Conservation (phyloP, 2,797 vertebrate species). For the Buphagus erythrorhynchus region DNA sequence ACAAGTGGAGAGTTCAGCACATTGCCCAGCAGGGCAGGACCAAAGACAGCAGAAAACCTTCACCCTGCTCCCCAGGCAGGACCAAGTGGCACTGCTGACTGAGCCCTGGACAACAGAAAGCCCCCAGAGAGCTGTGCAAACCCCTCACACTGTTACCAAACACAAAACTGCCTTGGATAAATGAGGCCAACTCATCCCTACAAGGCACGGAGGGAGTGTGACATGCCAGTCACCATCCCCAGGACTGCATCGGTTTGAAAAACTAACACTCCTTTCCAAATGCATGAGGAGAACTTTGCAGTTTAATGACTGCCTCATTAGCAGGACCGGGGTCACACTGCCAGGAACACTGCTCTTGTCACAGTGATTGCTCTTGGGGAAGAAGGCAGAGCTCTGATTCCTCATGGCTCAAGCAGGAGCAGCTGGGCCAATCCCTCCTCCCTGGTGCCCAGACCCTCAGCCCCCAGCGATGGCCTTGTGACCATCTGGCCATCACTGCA, state of each 20-base stretch:
- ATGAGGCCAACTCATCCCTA: background rate
- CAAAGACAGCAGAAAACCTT: fast-evolving
- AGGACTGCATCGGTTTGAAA: background rate
- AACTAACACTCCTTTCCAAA: background rate
- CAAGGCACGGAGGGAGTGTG: background rate
- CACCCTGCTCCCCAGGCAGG: background rate
- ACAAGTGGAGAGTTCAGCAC: fast-evolving
- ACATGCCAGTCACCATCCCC: background rate
- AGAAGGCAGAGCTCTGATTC: background rate
- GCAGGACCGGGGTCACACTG: background rate
- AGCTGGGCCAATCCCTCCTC: background rate
- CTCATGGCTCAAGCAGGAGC: background rate
- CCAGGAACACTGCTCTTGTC: background rate
- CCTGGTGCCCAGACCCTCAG: background rate
- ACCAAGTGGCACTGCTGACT: background rate
- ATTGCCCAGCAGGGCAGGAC: background rate
- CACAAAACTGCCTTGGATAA: background rate
- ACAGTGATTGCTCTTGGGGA: background rate
- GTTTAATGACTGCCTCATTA: constrained; percentile 12
- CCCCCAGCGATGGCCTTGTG: background rate
- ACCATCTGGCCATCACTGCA: background rate
- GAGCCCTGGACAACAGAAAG: background rate
- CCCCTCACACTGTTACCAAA: background rate
- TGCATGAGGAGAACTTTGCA: background rate
- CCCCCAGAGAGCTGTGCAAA: background rate